A percentile compares a stretch with the other conserved stretches of the same genome.
These are phyloP conservation scores for Oryzias dopingdopingensis DNA, from an alignment of 2,797 vertebrate species.

Conservation along the genomic window DNA sequence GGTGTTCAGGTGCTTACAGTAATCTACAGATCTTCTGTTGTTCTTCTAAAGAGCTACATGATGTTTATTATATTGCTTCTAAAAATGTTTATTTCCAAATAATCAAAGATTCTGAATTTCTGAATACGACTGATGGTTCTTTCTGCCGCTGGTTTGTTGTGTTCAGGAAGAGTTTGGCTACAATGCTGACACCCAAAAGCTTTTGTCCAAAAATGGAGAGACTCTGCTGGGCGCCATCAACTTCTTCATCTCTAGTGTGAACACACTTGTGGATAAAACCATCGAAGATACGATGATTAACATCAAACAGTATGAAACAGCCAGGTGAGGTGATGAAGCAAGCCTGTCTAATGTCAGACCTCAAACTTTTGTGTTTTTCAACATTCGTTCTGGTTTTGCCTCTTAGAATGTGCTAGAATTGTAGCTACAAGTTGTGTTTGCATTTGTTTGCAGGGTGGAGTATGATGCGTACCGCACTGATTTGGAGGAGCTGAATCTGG, in stretches of 20 bases:
- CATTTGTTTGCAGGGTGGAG: constrained; percentile 80
- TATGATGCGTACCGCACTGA: constrained; percentile 98
- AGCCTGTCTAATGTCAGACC: no score
- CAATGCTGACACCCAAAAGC: constrained; percentile 97
- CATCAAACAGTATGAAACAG: constrained; percentile 95
- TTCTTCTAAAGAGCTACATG: no score
- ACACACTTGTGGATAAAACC: constrained; percentile 96
- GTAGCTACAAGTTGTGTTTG: no score
- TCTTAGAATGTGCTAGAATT: no score
- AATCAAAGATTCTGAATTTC: no score
- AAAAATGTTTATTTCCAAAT: no score
- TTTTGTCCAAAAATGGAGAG: constrained; percentile 97
- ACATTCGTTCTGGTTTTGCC: no score
- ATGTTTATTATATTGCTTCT: no score
- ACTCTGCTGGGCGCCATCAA: constrained; percentile 94
- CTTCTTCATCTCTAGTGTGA: constrained; percentile 95
- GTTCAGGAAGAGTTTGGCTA: constrained; percentile 97
- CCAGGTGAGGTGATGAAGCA: constrained; percentile 78
- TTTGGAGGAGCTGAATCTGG: constrained; percentile 94
- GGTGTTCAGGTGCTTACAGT: no score
- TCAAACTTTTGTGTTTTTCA: no score
- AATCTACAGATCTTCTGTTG: no score
- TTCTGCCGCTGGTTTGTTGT: constrained; percentile 23
- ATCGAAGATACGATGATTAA: constrained; percentile 97
- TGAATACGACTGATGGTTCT: not conserved